Base-by-base conservation (phyloP, 2,113 vertebrate species). In the Tyrannus savana region DNA sequence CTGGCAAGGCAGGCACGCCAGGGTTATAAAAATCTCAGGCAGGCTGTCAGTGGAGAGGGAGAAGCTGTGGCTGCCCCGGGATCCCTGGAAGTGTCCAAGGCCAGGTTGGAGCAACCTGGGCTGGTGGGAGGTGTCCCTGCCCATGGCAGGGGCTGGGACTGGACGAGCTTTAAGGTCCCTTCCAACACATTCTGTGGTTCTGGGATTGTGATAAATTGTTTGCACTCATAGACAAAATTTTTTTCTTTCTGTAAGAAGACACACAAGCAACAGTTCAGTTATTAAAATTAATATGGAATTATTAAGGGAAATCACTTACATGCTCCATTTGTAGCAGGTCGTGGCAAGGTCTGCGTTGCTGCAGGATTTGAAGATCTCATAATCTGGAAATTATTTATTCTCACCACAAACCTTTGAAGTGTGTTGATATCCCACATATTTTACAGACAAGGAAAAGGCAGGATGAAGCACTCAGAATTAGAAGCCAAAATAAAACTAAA, bases 1-100 rank as follows among this genome's bases (percentile, higher is more conserved):
- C 55, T 44, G 12, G 73, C 86, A 88, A 93, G 78, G 82, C 67
- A 95, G 87, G 60, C 90, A 94, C 33, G 75, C 33, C 62, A 91
- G 30, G 25, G 60, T 92, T 84, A 97, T 95, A 97, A 94, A 50
- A 44, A 72, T 25, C 58, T 77, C 56, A 49, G 53, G 35, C 41
- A 60, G 35, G 10, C 44, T 64, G 28, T 30, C 23, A 19, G 44
- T 28, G 35, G n/a, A 42, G 39, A n/a, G 21, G 39, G 35, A 47
- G 58, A 7, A 79, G 58, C 66, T 72, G 58, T 30, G 66, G n/a
- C 66, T 87, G 66, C 13, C 30, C 66, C 58, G 50, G 62, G 19
- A 56, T 42, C 66, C 75, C 66, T 79, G 58, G 19, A 0, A 63
- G 35, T 49, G 35, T 3, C 42, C 85, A 21, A 55, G 21, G 25